phyloP scores from a whole-genome alignment of 2,113 vertebrate species.

The Scortum barcoo region DNA sequence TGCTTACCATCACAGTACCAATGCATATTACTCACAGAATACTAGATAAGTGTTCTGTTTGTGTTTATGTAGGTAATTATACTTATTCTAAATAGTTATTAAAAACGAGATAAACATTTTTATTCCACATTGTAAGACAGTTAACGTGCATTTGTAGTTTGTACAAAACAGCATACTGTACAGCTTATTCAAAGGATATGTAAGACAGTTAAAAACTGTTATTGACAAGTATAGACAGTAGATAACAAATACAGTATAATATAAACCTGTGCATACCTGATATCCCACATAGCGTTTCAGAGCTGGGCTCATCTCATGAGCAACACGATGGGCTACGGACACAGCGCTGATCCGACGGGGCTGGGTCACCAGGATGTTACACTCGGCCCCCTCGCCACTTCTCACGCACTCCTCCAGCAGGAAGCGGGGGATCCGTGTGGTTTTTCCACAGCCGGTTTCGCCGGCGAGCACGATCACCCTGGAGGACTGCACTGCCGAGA shows the following conservation, averaged over 20 bases:
- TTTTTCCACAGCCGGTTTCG: constrained; percentile 97
- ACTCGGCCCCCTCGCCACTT: constrained; percentile 86
- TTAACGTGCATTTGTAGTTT: background rate
- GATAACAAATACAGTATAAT: background rate
- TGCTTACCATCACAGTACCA: background rate
- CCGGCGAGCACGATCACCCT: constrained; percentile 93
- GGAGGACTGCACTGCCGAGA: constrained; percentile 87
- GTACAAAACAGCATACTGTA: background rate
- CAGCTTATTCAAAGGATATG: no score
- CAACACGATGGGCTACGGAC: constrained; percentile 93
- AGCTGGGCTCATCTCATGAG: constrained; percentile 91
- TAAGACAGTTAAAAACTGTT: no score
- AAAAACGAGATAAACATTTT: background rate
- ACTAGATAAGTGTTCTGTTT: no score
- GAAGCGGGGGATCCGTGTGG: constrained; percentile 94
- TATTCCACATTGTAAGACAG: no score
- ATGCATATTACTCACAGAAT: background rate
- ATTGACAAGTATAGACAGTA: no score
- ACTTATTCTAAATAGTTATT: background rate
- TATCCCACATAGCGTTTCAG: constrained; percentile 91
- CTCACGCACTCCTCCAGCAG: constrained; percentile 90
- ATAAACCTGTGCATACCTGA: constrained; percentile 80
- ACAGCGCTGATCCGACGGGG: constrained; percentile 96
- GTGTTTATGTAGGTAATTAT: background rate
- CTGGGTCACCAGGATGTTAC: constrained; percentile 96